These are phyloP conservation scores for Ommatoiulus sabulosus DNA, from an alignment of 2,888 invertebrate species.

Conservation along the genomic window DNA sequence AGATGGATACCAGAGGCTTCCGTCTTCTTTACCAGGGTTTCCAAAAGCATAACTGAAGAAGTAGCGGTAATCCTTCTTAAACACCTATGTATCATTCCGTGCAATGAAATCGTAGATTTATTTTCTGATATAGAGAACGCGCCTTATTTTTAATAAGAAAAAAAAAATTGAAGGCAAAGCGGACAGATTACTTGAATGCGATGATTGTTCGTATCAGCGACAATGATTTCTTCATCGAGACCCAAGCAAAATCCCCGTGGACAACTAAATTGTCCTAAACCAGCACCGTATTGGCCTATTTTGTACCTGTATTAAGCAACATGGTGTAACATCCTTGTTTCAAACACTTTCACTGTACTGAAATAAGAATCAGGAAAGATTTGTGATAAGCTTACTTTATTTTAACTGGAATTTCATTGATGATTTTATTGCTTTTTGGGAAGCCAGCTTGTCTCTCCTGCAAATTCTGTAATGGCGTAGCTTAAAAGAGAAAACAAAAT, in stretches of 20 bases:
- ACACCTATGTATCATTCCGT: constrained; percentile 75
- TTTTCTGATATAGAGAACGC: neutral
- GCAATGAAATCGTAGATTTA: constrained; percentile 56
- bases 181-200: constrained; percentile 80
- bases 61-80: constrained; percentile 87
- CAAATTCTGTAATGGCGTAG: neutral
- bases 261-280: constrained; percentile 94
- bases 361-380: no score
- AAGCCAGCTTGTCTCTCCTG: neutral
- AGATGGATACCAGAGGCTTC: constrained; percentile 96
- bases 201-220: constrained; percentile 97
- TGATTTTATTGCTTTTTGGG: neutral
- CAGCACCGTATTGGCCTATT: constrained; percentile 93
- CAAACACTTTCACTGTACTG: no score
- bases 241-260: constrained; percentile 98
- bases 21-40: constrained; percentile 93
- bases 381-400: neutral
- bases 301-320: constrained; percentile 77
- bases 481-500: neutral
- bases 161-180: neutral
- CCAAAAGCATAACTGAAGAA: constrained; percentile 92
- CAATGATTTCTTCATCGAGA: constrained; percentile 94
- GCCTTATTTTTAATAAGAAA: constrained; percentile 60
- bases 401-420: constrained; percentile 6
- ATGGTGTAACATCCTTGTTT: no score